Base-by-base conservation (phyloP, 2,888 invertebrate genomes). In the Limnephilus auricula region DNA sequence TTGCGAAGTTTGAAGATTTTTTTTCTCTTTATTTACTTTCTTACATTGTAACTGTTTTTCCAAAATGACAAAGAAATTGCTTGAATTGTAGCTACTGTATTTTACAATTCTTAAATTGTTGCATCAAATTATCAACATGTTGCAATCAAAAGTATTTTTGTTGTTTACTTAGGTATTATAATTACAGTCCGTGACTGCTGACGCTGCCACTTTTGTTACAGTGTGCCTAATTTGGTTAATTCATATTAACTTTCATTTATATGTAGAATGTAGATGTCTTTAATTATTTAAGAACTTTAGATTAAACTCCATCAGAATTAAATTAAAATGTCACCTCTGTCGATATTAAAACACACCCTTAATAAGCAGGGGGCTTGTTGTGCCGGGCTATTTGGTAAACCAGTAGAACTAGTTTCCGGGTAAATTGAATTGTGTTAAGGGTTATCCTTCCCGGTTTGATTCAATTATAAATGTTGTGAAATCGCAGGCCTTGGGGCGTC, bases 341-440 rank as follows among this genome's bases (percentile, higher is more conserved):
- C 65, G 65, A 65, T 65, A 65, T 65, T 65, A 65, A 65, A 65
- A 65, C n/a, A 65, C 65, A 65, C 65, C 65, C 65, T 65, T 65
- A 65, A 65, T 65, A n/a, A 65, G 65, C 65, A 65, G 25, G 65
- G 65, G 25, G 65, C 65, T 65, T 65, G 65, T n/a, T n/a, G 25
- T 65, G 65, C n/a, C 25, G 25, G 40, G 45, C 40, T 30, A 40
- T 40, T 40, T 83, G 84, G 89, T 37, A 79, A 91, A 85, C 82
- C 89, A 82, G 30, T 82, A 31, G 86, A 89, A 86, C 84, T 91
- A 89, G 89, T 91, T 86, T 86, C 65, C 65, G 40, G 50, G 86
- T 32, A 89, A 91, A 91, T 91, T 89, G 89, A 89, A 91, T 89
- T 91, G 85, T 85, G 91, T 89, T 91, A 85, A 89, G 89, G 90